Evolutionary conservation across 2,797 vertebrate species (phyloP).

Genomic region (Bovichtus variegatus): DNA sequence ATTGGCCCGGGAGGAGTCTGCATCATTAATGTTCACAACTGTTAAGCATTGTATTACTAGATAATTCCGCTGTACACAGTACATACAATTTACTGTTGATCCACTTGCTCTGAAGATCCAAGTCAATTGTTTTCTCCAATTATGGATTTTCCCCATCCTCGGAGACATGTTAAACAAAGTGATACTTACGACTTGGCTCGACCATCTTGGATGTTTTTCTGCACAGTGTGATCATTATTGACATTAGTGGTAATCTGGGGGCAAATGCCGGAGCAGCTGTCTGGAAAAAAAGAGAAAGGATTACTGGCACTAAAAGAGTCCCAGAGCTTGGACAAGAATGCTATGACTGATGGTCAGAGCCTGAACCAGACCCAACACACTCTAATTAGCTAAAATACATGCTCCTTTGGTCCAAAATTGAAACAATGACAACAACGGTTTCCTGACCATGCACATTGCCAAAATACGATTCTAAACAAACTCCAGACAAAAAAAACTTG

Average conservation of each 20-base stretch:
- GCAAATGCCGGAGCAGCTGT: slow-evolving; percentile 74
- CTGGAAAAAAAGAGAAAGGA: slow-evolving; percentile 54
- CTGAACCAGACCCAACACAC: slow-evolving; percentile 53
- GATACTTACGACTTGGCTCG: slow-evolving; percentile 73
- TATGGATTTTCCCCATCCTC: slow-evolving; percentile 69
- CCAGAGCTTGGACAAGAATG: slow-evolving; percentile 63
- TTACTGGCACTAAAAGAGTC: slow-evolving; percentile 68
- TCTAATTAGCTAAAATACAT: slow-evolving; percentile 68
- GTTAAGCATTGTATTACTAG: slow-evolving; percentile 15
- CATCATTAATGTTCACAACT: slow-evolving; percentile 9
- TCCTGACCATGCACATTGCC: slow-evolving; percentile 14
- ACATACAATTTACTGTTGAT: slow-evolving; percentile 45
- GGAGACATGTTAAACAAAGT: slow-evolving; percentile 76
- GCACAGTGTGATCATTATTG: slow-evolving; percentile 79
- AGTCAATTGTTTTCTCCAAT: slow-evolving; percentile 63
- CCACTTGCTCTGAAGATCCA: slow-evolving; percentile 32
- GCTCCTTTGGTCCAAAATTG: slow-evolving; percentile 41
- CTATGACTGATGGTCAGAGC: slow-evolving; percentile 62
- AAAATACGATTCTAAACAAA: slow-evolving; percentile 15
- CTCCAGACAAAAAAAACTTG: slow-evolving; percentile 7
- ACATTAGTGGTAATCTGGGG: slow-evolving; percentile 78
- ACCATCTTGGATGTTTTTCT: slow-evolving; percentile 68
- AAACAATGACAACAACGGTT: slow-evolving; percentile 44
- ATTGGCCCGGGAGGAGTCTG: not conserved
- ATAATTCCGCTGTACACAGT: slow-evolving; percentile 14